Conservation (phyloP, 2,113 vertebrate genomes). For the Thalassoma bifasciatum region DNA sequence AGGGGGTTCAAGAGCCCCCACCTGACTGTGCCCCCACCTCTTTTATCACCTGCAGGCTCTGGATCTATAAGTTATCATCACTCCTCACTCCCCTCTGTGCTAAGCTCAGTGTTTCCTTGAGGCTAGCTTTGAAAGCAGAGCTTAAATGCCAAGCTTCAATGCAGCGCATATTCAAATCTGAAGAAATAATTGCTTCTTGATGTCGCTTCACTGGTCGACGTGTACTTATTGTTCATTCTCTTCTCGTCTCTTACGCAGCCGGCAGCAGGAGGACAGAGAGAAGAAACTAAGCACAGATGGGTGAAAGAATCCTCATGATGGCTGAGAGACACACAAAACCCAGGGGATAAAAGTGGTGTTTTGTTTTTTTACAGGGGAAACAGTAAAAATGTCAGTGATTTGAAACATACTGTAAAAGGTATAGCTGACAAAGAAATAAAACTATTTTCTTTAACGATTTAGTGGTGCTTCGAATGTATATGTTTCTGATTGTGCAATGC, state of each 20-base stretch:
- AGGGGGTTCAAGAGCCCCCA: slow-evolving; percentile 1
- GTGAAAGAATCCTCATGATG: slow-evolving; percentile 18
- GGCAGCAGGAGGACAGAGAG: slow-evolving; percentile 55
- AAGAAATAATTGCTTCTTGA: neutral
- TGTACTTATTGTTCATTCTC: slow-evolving; percentile 17
- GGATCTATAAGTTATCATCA: slow-evolving; percentile 14
- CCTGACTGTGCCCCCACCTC: neutral
- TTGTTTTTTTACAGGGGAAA: slow-evolving; percentile 15
- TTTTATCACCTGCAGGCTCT: slow-evolving; percentile 8
- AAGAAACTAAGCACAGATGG: slow-evolving; percentile 42
- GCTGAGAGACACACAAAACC: slow-evolving; percentile 19
- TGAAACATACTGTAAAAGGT: slow-evolving; percentile 37
- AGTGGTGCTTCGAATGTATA: slow-evolving; percentile 68
- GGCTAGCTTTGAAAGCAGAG: no score
- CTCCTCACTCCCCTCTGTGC: slow-evolving; percentile 27
- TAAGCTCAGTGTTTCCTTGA: slow-evolving; percentile 22
- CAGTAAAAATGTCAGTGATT: slow-evolving; percentile 39
- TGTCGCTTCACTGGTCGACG: neutral
- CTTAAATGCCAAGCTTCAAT: slow-evolving; percentile 4
- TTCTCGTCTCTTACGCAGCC: slow-evolving; percentile 49
- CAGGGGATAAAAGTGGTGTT: slow-evolving; percentile 16
- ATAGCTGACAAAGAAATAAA: slow-evolving; percentile 39
- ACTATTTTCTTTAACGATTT: slow-evolving; percentile 39
- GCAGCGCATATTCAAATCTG: slow-evolving; percentile 2
- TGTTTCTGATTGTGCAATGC: slow-evolving; percentile 18